Evolutionary conservation across 2,113 vertebrate genomes (phyloP), one percentile per base, ranked within the genome.

Genomic region (Ceyx cyanopectus): DNA sequence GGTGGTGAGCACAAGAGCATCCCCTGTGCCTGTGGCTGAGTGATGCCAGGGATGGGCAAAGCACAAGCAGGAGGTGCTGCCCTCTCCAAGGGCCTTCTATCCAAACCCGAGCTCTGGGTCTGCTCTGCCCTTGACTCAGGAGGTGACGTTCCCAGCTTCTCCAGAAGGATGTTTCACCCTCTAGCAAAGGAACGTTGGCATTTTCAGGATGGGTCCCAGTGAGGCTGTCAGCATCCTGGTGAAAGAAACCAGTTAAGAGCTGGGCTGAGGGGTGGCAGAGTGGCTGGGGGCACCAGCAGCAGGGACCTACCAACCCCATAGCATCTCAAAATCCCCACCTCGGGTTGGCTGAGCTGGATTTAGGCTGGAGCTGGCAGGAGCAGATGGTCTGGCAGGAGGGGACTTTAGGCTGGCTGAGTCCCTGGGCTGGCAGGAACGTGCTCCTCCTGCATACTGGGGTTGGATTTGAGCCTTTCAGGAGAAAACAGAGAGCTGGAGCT

Each of bases 21-120:
- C 30, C 23, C 19, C 78, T 0, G 10, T 0, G 3, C n/a, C 24
- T 1, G 1, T 1, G 5, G 26, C 30, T 0, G 4, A 81, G 30
- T 0, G 9, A 80, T 85, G 60, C 9, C 67, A 87, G 41, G 16
- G 14, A 12, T 23, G 65, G 60, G 37, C 26, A 45, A 65, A 57
- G 43, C 41, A 80, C 15, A 12, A 4, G 1, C 4, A 73, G 21
- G 58, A 78, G 30, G 6, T 46, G 40, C 6, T 70, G 41, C 14
- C 27, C 37, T 76, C 50, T 61, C 29, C 29, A 37, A 4, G 0
- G 3, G 10, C 45, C 41, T 83, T 65, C 66, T 57, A 23, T 3
- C 15, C 51, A 74, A 50, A 63, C 3, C 30, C 29, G 6, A 24
- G 16, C 27, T 67, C 56, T 34, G 72, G 21, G 1, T 45, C 48